These are phyloP conservation scores for Stenichneumon culpator DNA, from an alignment of 2,888 invertebrate species.

Conservation along the genomic window DNA sequence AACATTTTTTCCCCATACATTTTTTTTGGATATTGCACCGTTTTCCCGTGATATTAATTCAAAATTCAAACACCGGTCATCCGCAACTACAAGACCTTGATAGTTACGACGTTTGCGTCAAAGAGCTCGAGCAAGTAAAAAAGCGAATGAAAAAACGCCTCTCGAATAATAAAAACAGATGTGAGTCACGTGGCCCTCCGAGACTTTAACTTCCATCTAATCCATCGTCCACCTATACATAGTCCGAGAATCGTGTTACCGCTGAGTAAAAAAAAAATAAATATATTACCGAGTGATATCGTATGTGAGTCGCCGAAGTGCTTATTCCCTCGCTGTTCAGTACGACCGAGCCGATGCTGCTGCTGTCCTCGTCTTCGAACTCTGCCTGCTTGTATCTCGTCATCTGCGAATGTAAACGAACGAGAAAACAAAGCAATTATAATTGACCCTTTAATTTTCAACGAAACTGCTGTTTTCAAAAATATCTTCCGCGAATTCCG, in stretches of 20 bases:
- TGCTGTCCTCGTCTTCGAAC: slow-evolving; percentile 93
- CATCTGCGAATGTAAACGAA: slow-evolving; percentile 88
- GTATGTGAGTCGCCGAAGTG: slow-evolving; percentile 92
- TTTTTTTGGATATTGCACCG: background rate
- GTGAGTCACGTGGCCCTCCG: slow-evolving; percentile 5
- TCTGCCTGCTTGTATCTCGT: slow-evolving; percentile 95
- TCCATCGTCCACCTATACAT: slow-evolving; percentile 4
- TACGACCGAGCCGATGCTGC: slow-evolving; percentile 94
- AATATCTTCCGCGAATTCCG: background rate
- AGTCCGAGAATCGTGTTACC: slow-evolving; percentile 1
- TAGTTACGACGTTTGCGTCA: background rate
- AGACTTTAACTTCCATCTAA: slow-evolving; percentile 17
- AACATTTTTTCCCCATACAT: background rate
- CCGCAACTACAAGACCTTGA: background rate
- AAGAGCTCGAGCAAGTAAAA: background rate
- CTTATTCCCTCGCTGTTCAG: slow-evolving; percentile 91
- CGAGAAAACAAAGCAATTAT: background rate
- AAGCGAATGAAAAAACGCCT: background rate
- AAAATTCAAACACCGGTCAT: background rate
- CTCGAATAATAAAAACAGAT: slow-evolving; percentile 14
- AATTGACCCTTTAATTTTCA: background rate
- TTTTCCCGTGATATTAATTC: background rate
- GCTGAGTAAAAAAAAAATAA: background rate
- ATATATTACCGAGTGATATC: slow-evolving; percentile 90
- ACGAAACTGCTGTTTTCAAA: background rate